Conservation (phyloP, 2,888 invertebrate species). For the Corbicula japonica region DNA sequence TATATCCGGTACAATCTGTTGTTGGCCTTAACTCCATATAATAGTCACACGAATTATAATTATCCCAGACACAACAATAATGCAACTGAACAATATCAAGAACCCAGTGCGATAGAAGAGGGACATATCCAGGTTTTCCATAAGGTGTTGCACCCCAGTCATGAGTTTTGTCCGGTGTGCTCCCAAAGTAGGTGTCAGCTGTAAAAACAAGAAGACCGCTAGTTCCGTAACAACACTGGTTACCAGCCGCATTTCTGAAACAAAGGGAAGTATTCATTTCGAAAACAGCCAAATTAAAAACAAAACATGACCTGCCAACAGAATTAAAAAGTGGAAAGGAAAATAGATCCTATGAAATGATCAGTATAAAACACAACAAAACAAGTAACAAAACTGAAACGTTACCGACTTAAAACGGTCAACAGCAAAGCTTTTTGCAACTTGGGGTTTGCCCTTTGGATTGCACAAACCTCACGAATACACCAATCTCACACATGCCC, state of each 20-base stretch:
- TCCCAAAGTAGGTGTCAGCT: slow-evolving; percentile 98
- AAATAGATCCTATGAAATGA: no score
- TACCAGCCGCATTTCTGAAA: slow-evolving; percentile 89
- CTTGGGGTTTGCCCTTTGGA: no score
- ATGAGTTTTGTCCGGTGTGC: slow-evolving; percentile 87
- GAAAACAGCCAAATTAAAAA: no score
- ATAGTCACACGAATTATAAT: slow-evolving; percentile 97
- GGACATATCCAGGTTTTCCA: slow-evolving; percentile 89
- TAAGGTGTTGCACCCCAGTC: slow-evolving; percentile 91
- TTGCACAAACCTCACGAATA: no score
- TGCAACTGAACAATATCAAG: slow-evolving; percentile 98
- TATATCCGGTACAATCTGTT: slow-evolving; percentile 98
- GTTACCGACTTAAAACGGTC: no score
- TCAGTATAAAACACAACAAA: no score
- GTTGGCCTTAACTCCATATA: slow-evolving; percentile 95
- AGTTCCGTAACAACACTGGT: slow-evolving; percentile 99
- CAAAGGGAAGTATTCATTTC: no score
- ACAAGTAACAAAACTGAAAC: no score
- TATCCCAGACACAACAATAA: slow-evolving; percentile 96
- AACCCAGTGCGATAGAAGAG: slow-evolving; percentile 97
- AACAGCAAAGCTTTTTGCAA: no score
- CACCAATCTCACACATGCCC: no score
- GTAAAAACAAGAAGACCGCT: slow-evolving; percentile 96
- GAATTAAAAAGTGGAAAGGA: no score
- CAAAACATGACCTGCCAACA: no score